Base-by-base conservation (phyloP, 2,888 invertebrate genomes). In the Lasioglossum villosulum region DNA sequence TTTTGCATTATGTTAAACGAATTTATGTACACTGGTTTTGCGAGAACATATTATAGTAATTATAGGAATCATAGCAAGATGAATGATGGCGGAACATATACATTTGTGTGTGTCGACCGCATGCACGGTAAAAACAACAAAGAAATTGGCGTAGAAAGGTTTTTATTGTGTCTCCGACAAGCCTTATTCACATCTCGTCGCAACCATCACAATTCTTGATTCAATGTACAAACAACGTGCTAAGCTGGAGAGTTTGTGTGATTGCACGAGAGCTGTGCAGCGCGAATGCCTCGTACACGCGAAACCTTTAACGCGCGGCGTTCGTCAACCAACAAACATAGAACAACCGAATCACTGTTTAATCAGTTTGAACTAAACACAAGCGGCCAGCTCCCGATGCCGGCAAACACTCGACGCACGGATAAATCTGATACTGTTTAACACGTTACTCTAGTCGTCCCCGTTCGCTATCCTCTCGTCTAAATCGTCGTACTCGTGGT, bases 391-490 rank as follows among this genome's bases (percentile, higher is more conserved):
- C 52, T 19, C 19, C 56, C 30, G 42, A 45, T 52, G 48, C 34
- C 34, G 34, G 30, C 37, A 37, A n/a, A n/a, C 66, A 56, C 73
- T 76, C 14, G 27, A 59, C 16, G 27, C 27, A 5, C 14, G 8
- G 23, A 52, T 52, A 59, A 63, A 63, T 30, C 19, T 63, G 63
- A 30, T 30, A 63, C 16, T 63, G 19, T 30, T 56, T 63, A 70
- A 66, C 16, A n/a, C 16, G 66, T 80, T 78, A 34, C 6, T 79
- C 86, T 88, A 94, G 87, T 95, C 94, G 74, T 95, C 94, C 77
- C 91, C 94, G 75, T 94, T 94, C 19, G 92, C 93, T 90, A 94
- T 93, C 78, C 93, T 93, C 72, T 93, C 93, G 73, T 93, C 92
- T 48, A 92, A 84, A 63, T 93, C 92, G 66, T 93, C 91, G 86